Conservation (phyloP, 2,113 vertebrate genomes). For the Pungitius pungitius region DNA sequence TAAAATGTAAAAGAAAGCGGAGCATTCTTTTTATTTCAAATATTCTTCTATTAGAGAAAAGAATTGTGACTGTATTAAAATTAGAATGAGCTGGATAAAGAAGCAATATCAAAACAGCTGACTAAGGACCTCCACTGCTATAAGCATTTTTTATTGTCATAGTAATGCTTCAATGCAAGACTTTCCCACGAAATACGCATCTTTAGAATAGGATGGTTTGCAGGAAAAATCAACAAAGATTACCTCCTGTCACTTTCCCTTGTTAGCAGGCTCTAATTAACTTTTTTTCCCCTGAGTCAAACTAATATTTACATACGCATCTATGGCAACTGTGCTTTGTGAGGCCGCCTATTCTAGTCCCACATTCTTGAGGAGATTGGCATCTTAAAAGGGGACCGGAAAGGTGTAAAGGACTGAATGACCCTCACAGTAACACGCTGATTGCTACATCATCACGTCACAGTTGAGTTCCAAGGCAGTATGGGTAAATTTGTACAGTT, state of each 20-base stretch:
- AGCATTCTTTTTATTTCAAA: not conserved
- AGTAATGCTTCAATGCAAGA: constrained; percentile 43
- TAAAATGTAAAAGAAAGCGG: not conserved
- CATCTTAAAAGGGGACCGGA: constrained; percentile 77
- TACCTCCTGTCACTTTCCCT: constrained; percentile 65
- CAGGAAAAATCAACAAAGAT: constrained; percentile 65
- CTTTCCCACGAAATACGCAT: constrained; percentile 25
- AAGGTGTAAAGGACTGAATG: constrained; percentile 77
- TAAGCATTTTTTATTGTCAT: constrained; percentile 52
- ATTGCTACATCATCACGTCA: constrained; percentile 77
- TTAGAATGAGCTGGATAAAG: not conserved
- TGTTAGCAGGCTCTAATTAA: constrained; percentile 74
- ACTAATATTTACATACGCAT: constrained; percentile 81
- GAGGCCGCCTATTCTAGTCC: constrained; percentile 67
- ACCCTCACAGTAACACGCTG: constrained; percentile 79
- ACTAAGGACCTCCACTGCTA: constrained; percentile 47
- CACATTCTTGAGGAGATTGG: constrained; percentile 78
- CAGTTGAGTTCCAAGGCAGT: constrained; percentile 75
- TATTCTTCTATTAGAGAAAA: not conserved
- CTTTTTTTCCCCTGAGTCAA: constrained; percentile 52
- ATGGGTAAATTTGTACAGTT: constrained; percentile 80
- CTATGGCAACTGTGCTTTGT: constrained; percentile 80
- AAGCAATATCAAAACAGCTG: not conserved
- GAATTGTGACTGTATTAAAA: constrained; percentile 7
- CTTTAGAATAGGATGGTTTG: constrained; percentile 56